phyloP scores from a whole-genome alignment of 2,888 invertebrate genomes.

The Conchocele bisecta region DNA sequence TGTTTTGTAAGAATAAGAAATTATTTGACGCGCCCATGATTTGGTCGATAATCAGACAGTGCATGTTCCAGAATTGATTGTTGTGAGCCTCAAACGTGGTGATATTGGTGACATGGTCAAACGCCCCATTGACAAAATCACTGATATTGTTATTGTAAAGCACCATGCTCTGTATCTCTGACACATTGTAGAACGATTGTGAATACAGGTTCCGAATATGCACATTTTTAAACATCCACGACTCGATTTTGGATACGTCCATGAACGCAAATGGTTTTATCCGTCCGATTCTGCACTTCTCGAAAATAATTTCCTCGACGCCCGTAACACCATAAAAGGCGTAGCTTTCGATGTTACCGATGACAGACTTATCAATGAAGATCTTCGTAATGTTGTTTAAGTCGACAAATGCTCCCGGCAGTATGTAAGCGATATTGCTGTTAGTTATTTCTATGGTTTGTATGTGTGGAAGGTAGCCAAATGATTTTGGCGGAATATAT shows the following conservation, averaged over 20 bases:
- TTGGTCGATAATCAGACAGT: constrained; percentile 36
- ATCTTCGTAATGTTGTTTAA: constrained; percentile 23
- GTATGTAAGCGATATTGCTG: constrained; percentile 35
- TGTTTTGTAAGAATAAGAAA: constrained; percentile 20
- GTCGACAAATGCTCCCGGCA: constrained; percentile 39
- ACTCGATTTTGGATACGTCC: constrained; percentile 8
- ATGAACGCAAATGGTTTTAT: constrained; percentile 47
- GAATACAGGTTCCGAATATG: constrained; percentile 45
- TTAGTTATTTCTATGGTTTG: constrained; percentile 38
- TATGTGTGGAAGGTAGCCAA: constrained; percentile 34
- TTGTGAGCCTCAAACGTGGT: constrained; percentile 10
- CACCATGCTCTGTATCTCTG: constrained; percentile 17
- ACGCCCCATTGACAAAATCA: constrained; percentile 37
- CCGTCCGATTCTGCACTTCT: constrained; percentile 38
- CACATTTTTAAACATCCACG: constrained; percentile 24
- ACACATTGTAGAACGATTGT: constrained; percentile 31
- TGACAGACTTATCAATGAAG: constrained; percentile 35
- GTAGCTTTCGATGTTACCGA: constrained; percentile 48
- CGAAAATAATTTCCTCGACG: constrained; percentile 23
- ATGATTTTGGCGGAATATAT: constrained; percentile 41
- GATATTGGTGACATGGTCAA: constrained; percentile 15
- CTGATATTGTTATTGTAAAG: constrained; percentile 35
- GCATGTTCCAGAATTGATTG: constrained; percentile 48
- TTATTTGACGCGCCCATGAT: neutral
- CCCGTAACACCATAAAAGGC: constrained; percentile 41